Evolutionary conservation across 2,888 invertebrate genomes (phyloP).

Genomic region (Heliconius hortense): DNA sequence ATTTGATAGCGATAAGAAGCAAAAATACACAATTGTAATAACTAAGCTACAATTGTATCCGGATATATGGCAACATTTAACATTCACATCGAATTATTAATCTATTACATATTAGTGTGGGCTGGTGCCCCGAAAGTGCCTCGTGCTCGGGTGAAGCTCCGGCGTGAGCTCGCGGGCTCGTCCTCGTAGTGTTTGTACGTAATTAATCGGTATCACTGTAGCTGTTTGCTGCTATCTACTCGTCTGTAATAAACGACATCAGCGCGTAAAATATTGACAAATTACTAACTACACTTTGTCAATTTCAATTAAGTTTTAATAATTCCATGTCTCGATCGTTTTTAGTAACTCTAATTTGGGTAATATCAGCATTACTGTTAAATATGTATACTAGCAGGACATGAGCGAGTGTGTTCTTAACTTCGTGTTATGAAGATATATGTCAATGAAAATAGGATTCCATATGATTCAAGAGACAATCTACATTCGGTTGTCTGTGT

Average conservation of each 20-base stretch:
- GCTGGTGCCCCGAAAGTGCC: slow-evolving; percentile 16
- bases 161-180: background rate
- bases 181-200: slow-evolving; percentile 23
- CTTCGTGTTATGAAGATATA: slow-evolving; percentile 24
- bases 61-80: slow-evolving; percentile 43
- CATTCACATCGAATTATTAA: slow-evolving; percentile 40
- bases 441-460: background rate
- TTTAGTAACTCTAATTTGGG: slow-evolving; percentile 28
- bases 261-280: slow-evolving; percentile 29
- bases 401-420: background rate
- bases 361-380: slow-evolving; percentile 16
- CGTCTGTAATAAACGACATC: slow-evolving; percentile 29
- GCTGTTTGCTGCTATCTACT: too few species aligned
- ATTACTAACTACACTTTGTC: slow-evolving; percentile 15
- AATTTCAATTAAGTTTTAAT: slow-evolving; percentile 20
- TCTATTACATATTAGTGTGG: slow-evolving; percentile 36
- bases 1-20: slow-evolving; percentile 40
- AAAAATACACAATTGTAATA: slow-evolving; percentile 39
- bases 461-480: background rate
- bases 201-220: slow-evolving; percentile 21
- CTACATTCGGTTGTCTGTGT: background rate
- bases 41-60: slow-evolving; percentile 41
- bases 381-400: slow-evolving; percentile 18
- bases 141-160: background rate
- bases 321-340: slow-evolving; percentile 27